Percentiles rank a stretch among this genome's conserved stretches.
Conservation (phyloP, 2,113 vertebrate species). For the Cinclus cinclus region DNA sequence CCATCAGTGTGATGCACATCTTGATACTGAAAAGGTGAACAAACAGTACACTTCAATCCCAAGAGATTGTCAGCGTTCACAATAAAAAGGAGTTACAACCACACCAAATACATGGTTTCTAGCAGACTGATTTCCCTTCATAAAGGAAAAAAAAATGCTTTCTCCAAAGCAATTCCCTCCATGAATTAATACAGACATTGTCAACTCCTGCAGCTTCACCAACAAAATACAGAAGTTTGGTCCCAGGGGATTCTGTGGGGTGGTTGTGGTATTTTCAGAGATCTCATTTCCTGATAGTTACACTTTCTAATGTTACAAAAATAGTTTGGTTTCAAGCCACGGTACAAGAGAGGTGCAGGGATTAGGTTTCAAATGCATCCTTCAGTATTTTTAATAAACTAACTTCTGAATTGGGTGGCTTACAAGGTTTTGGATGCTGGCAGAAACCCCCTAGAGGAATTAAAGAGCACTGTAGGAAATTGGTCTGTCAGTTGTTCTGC, state of each 20-base stretch:
- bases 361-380: neutral
- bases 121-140: neutral
- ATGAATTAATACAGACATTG: neutral
- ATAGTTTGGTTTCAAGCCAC: neutral
- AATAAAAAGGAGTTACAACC: neutral
- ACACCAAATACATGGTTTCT: neutral
- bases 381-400: neutral
- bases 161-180: neutral
- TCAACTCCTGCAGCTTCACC: neutral
- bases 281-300: neutral
- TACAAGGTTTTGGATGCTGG: neutral
- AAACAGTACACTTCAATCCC: neutral
- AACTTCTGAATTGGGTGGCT: neutral
- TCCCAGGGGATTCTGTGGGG: neutral
- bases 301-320: neutral
- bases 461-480: neutral
- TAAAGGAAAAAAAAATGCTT: neutral
- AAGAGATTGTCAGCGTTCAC: neutral
- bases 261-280: neutral
- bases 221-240: neutral
- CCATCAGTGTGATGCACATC: neutral
- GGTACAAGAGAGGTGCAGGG: neutral
- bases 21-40: neutral
- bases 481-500: neutral
- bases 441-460: neutral